Evolutionary conservation across 1,140 invertebrate species (phyloP), one percentile per base, ranked within the genome.

Genomic region (Leptinotarsa lineolata): DNA sequence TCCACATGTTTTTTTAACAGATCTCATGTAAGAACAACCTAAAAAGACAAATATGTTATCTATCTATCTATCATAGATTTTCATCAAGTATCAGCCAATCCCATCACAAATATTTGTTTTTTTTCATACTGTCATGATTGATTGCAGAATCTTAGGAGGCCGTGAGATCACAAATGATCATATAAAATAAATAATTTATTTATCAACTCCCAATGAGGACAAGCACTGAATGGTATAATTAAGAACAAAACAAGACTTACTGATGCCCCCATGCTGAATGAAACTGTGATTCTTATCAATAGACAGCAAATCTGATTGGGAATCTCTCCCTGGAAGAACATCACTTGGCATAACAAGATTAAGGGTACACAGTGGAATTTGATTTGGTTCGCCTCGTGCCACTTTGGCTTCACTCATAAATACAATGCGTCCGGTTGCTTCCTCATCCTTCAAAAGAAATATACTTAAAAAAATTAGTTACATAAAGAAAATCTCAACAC

Each of bases 371-470:
- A 97, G 92, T 4, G 96, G 96, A 8, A 90, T 92, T 83, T 95
- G 94, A 20, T 92, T 90, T 46, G 93, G 91, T 80, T 96, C 93
- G 48, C 95, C 93, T 78, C 94, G 89, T 6, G 90, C 87, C 72
- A 93, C 92, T 86, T 95, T 96, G 1, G 95, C 93, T 84, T 98
- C 96, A 78, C 92, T 92, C 95, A 98, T 97, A 83, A 99, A 97
- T 78, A 97, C 94, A 70, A 99, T 91, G 68, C 96, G 88, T 13
- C 95, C 96, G 15, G 92, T 88, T 1, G 94, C 89, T 74, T 93
- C 93, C 77, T 94, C 92, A 80, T 94, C 91, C 81, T 83, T 39
- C 44, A 72, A 76, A 61, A 22, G 24, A 44, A 65, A 16, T 5
- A n/a, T 54, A 3, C 5, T 54, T 5, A 5, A 54, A 0, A 54